Evolutionary conservation across 2,888 invertebrate species (phyloP), one percentile per base, ranked within the genome.

Genomic region (Cordilura impudica): DNA sequence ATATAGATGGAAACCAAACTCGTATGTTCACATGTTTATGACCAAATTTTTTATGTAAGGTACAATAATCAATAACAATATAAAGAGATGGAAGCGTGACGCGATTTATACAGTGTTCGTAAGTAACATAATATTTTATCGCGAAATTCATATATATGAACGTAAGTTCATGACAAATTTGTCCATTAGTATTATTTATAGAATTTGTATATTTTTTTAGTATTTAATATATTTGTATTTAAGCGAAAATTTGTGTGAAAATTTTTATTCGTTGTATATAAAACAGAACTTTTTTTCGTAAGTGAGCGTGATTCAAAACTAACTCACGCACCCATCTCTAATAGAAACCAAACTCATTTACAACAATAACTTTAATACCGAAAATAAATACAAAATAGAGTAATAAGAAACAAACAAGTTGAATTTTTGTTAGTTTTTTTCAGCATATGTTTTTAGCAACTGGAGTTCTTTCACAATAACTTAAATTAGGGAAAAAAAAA

Each of bases 61-160:
- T 45, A 45, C 45, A 45, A n/a, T 45, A 14, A 45, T 14, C 45
- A 14, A 45, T 45, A 49, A 49, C 23, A 49, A 49, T 49, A 19
- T 23, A 51, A 51, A 51, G 49, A 51, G 49, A 51, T 51, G 49
- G 49, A 51, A 51, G 49, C 49, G 23, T 51, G 49, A 51, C 49
- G 23, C 49, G 23, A 51, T 51, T 23, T 51, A 49, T 49, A 23
- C 49, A 49, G 23, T 49, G 49, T 49, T 49, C 49, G 49, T 49
- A 12, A 49, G 21, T 49, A 21, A 49, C 21, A 49, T 51, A 51
- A 23, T 23, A 51, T 51, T 51, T 49, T 49, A 49, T 49, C 49
- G 23, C 21, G 49, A 51, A 21, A 51, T 51, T 51, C 23, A 51
- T 51, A 23, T 51, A 51, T 51, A 51, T n/a, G 21, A 51, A 51